Evolutionary conservation across 2,888 invertebrate genomes (phyloP).

Genomic region (Ichneumoninae sp.): DNA sequence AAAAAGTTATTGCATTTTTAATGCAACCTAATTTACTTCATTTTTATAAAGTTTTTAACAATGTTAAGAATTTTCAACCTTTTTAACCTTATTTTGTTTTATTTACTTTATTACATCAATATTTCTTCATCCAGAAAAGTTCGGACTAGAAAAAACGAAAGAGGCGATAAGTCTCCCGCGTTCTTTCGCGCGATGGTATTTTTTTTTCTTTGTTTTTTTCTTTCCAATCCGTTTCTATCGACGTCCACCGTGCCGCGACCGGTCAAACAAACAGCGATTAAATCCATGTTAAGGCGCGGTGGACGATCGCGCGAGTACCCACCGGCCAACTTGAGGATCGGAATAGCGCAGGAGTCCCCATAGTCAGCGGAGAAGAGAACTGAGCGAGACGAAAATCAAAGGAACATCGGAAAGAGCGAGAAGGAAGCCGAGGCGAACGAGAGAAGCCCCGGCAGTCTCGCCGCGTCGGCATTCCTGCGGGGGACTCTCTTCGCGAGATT

Average conservation of each 20-base stretch:
- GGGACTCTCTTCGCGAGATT: constrained; percentile 70
- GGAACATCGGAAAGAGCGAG: constrained; percentile 46
- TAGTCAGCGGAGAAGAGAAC: constrained; percentile 24
- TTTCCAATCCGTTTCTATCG: constrained; percentile 48
- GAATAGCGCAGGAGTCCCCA: constrained; percentile 33
- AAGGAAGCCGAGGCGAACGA: constrained; percentile 57
- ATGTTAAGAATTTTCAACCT: not conserved
- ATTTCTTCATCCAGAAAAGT: not conserved
- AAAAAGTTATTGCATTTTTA: not conserved
- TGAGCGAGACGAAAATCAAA: constrained; percentile 32
- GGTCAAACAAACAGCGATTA: constrained; percentile 70
- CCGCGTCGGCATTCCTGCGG: constrained; percentile 72
- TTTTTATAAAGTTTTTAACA: not conserved
- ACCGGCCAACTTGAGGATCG: constrained; percentile 16
- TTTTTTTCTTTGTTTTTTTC: not conserved
- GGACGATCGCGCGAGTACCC: constrained; percentile 51
- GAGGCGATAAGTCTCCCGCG: constrained; percentile 15
- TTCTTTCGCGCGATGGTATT: not conserved
- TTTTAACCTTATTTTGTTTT: not conserved
- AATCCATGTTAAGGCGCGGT: constrained; percentile 71
- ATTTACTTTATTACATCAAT: not conserved
- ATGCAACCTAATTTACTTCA: not conserved
- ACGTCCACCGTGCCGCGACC: constrained; percentile 59
- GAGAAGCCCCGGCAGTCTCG: constrained; percentile 63
- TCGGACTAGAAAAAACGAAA: not conserved